A percentile compares a stretch with the other conserved stretches of the same genome.
Conservation (phyloP, 1,140 invertebrate species). For the Centruroides vittatus region DNA sequence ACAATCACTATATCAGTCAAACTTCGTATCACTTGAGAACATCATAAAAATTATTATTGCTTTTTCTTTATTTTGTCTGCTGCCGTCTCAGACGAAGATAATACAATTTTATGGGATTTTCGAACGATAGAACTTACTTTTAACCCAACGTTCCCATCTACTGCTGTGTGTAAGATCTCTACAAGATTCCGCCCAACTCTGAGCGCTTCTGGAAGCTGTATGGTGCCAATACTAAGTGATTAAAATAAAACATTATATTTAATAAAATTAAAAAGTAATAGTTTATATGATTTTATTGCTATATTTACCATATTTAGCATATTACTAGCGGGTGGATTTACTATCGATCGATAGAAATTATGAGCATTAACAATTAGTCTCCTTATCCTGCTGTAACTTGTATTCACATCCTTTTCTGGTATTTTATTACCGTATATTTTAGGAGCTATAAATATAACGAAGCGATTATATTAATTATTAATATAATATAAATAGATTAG, state of each 20-base stretch:
- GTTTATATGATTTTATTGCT: too few species aligned
- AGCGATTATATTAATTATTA: too few species aligned
- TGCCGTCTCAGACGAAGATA: too few species aligned
- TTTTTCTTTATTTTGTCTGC: too few species aligned
- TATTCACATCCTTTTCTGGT: conserved; percentile 12
- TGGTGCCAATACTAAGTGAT: conserved; percentile 49
- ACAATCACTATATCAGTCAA: too few species aligned
- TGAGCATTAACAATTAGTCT: conserved; percentile 57
- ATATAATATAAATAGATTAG: too few species aligned
- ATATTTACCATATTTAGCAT: conserved; percentile 62
- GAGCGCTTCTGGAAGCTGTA: conserved; percentile 49
- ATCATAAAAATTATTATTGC: too few species aligned
- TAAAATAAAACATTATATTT: not conserved
- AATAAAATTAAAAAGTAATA: too few species aligned
- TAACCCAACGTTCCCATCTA: conserved; percentile 43
- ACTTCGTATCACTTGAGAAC: too few species aligned
- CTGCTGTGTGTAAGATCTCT: conserved; percentile 52
- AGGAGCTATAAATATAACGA: too few species aligned
- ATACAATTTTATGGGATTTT: too few species aligned
- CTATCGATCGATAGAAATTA: conserved; percentile 58
- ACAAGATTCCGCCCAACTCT: conserved; percentile 56
- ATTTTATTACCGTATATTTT: too few species aligned
- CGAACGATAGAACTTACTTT: conserved; percentile 20
- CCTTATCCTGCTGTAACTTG: conserved; percentile 11
- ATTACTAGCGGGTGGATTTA: conserved; percentile 57